phyloP scores from a whole-genome alignment of 2,113 vertebrate species.

The Equus quagga region DNA sequence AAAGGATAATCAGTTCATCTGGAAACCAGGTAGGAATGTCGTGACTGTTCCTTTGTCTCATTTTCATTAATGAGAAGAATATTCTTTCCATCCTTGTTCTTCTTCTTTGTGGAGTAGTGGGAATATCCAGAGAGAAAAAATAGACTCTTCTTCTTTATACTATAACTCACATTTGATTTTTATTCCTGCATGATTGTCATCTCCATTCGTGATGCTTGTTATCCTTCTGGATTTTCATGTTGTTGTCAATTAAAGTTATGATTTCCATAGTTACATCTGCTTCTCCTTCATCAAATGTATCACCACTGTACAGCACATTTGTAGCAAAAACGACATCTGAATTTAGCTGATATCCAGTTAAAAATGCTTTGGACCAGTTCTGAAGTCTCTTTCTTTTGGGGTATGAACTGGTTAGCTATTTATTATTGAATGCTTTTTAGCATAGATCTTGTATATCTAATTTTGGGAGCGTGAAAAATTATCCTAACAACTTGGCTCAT shows the following conservation, averaged over 20 bases:
- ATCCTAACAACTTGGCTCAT: neutral
- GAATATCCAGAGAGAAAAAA: neutral
- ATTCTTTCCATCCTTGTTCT: slow-evolving; percentile 4
- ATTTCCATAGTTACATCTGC: slow-evolving; percentile 29
- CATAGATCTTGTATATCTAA: neutral
- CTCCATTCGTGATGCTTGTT: neutral
- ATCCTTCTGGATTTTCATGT: slow-evolving; percentile 36
- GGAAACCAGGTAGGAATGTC: slow-evolving; percentile 95
- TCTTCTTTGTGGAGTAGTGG: neutral
- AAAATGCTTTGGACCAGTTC: neutral
- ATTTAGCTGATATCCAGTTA: neutral
- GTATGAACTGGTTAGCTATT: neutral
- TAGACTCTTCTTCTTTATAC: neutral
- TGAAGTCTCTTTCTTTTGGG: neutral
- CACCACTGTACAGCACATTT: neutral
- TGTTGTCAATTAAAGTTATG: slow-evolving; percentile 53
- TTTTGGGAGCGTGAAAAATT: neutral
- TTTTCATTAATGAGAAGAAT: slow-evolving; percentile 6
- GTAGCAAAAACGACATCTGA: slow-evolving; percentile 41
- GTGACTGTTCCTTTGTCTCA: neutral
- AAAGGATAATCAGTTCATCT: slow-evolving; percentile 93
- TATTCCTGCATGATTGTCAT: slow-evolving; percentile 22
- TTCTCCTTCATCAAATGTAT: slow-evolving; percentile 45
- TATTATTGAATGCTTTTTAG: slow-evolving; percentile 17
- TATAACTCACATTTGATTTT: slow-evolving; percentile 39